Conservation (phyloP, 1,140 invertebrate species). For the Zaprionus vittiger region DNA sequence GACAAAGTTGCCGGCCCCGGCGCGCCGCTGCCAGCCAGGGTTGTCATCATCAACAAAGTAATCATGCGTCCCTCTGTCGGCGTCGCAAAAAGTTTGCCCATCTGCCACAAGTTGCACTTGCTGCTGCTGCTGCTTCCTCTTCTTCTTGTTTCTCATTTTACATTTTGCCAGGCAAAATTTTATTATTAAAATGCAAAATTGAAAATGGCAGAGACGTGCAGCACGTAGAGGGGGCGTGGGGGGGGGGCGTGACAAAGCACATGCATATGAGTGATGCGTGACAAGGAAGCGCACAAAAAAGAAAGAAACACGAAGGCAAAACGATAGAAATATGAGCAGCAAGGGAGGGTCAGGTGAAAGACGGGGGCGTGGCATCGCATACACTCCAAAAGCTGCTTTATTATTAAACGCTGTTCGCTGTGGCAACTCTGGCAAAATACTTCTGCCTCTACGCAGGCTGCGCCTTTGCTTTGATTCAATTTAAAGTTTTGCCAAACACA, state of each 20-base stretch:
- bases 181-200: constrained; percentile 83
- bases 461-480: constrained; percentile 5
- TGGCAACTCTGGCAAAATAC: constrained; percentile 30
- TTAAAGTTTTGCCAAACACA: constrained; percentile 5
- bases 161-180: constrained; percentile 67
- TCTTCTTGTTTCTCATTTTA: constrained; percentile 47
- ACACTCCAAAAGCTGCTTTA: constrained; percentile 62
- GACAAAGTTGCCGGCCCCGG: constrained; percentile 34
- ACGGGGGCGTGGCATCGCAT: not conserved
- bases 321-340: not conserved
- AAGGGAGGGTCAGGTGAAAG: constrained; percentile 1
- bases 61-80: constrained; percentile 64
- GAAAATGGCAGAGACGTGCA: constrained; percentile 75
- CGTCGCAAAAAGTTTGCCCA: constrained; percentile 62
- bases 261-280: constrained; percentile 73
- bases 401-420: constrained; percentile 55
- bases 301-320: constrained; percentile 8
- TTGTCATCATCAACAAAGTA: constrained; percentile 82
- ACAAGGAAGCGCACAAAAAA: constrained; percentile 40
- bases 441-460: not conserved
- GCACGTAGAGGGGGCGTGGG: not conserved
- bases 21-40: constrained; percentile 42
- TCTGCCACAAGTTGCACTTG: constrained; percentile 56
- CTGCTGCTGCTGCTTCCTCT: constrained; percentile 28
- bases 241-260: constrained; percentile 41